Conservation (phyloP, 2,113 vertebrate genomes). For the Ciconia stormi region DNA sequence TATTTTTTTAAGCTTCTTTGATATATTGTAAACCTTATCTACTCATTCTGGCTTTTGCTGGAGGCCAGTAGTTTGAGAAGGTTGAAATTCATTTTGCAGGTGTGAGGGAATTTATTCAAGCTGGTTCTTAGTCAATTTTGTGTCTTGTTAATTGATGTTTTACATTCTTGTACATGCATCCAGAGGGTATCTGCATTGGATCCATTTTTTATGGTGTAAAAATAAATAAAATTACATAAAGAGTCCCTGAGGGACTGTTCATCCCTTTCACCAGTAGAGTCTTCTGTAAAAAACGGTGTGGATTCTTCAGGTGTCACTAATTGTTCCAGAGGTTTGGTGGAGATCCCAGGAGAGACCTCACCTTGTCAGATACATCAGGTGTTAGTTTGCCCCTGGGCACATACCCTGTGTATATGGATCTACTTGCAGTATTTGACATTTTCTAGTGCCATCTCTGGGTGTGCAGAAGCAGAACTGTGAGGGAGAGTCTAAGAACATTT, state of each 20-base stretch:
- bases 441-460: neutral
- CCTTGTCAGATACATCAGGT: neutral
- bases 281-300: neutral
- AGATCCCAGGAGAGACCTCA: neutral
- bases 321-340: neutral
- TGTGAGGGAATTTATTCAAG: neutral
- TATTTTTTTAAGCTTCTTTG: conserved; percentile 29
- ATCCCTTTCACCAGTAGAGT: neutral
- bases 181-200: neutral
- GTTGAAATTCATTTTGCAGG: conserved; percentile 4
- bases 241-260: neutral
- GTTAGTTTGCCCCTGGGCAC: neutral
- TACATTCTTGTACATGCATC: neutral
- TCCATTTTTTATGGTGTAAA: neutral
- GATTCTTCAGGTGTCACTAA: neutral
- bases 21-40: conserved; percentile 22
- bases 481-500: neutral
- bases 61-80: neutral
- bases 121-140: neutral
- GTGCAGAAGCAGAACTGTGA: neutral
- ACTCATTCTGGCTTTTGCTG: conserved; percentile 16
- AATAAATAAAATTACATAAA: neutral
- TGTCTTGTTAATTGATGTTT: conserved; percentile 41
- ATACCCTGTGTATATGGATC: neutral
- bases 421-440: neutral